Evolutionary conservation across 2,888 invertebrate species (phyloP), one percentile per base, ranked within the genome.

Genomic region (Napeogenes sylphis): DNA sequence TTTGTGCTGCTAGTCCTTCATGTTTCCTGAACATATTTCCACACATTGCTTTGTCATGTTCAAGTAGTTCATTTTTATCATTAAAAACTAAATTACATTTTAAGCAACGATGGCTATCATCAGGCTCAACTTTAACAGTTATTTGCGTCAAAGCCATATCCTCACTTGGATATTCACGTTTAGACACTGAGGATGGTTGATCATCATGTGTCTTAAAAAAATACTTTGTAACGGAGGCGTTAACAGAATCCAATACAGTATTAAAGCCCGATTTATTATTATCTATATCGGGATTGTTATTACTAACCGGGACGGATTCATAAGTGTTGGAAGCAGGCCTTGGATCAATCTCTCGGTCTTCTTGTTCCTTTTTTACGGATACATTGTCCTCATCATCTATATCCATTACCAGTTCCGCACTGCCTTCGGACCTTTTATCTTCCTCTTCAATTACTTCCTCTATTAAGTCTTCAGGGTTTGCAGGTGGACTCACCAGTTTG

Each of bases 1-100:
- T 90, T 79, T 95, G 95, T 53, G 95, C 95, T n/a, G 94, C 94
- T 67, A 94, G 83, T n/a, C 94, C 94, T 85, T 95, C 95, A 71
- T 94, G 94, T 78, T 93, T 92, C 70, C 92, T 82, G 71, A 93
- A 92, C 63, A 91, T 70, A 70, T 84, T 89, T 32, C 92, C 92
- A 72, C 92, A 93, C 32, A 92, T 80, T 59, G 92, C 90, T 75
- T 94, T 95, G 75, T 96, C 95, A 75, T 96, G 96, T 73, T 95
- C 94, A 73, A 94, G 87, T 63, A 94, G 81, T 66, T 93, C 93
- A 53, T 90, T 91, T 69, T 91, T 92, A 71, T 90, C 92, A 67
- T 87, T 90, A 72, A 94, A 94, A 45, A 83, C 81, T 69, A 91
- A 90, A 70, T 92, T 91, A 77, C 94, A 94, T 73, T 91, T 92